Percentiles rank a stretch among this genome's conserved stretches.
phyloP scores from a whole-genome alignment of 2,888 invertebrate genomes.

The Sericinus montela region DNA sequence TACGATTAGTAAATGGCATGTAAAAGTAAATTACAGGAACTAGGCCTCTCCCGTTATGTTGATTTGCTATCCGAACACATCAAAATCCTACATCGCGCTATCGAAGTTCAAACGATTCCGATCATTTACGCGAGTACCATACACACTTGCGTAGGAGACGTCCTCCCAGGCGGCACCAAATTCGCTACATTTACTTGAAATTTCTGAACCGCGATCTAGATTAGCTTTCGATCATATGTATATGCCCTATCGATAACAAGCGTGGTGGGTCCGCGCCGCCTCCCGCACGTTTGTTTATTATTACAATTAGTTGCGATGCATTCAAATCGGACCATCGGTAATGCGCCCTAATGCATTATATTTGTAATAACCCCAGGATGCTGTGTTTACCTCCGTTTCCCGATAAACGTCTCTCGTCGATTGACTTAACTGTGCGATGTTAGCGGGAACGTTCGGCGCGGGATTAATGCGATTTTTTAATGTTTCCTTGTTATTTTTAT shows the following conservation, averaged over 20 bases:
- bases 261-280: constrained; percentile 26
- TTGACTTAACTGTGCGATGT: background rate
- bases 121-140: no score
- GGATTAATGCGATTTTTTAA: background rate
- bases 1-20: no score
- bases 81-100: no score
- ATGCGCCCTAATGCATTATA: constrained; percentile 34
- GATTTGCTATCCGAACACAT: no score
- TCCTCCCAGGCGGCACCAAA: no score
- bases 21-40: no score
- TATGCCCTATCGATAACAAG: constrained; percentile 12
- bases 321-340: constrained; percentile 42
- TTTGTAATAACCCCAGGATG: constrained; percentile 27
- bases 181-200: no score
- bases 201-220: no score
- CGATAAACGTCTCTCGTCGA: constrained; percentile 15
- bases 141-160: no score
- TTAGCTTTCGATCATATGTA: background rate
- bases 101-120: no score
- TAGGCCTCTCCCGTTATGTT: no score
- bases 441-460: background rate
- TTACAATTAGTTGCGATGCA: constrained; percentile 38
- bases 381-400: constrained; percentile 22
- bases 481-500: no score
- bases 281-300: constrained; percentile 33